These are phyloP conservation scores for Campoletis sonorensis DNA, from an alignment of 1,140 invertebrate genomes.

Conservation along the genomic window DNA sequence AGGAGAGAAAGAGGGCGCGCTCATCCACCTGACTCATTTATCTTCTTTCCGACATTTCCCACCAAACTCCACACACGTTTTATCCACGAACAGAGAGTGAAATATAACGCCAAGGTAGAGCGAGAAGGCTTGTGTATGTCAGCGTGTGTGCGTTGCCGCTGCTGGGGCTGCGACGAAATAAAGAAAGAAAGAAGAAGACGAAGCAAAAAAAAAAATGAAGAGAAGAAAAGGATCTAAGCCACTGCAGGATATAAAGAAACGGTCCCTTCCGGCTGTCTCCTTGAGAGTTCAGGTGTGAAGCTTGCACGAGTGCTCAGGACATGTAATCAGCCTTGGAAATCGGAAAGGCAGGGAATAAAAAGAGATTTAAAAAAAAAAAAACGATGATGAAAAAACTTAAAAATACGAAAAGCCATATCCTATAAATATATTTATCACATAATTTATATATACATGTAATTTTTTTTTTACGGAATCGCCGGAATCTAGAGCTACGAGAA, in stretches of 20 bases:
- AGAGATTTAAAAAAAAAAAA: conserved; percentile 17
- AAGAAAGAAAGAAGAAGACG: neutral
- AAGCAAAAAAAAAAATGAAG: conserved; percentile 16
- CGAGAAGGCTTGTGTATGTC: neutral
- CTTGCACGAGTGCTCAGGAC: neutral
- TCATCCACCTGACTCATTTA: conserved; percentile 48
- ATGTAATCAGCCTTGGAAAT: conserved; percentile 28
- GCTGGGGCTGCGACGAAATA: conserved; percentile 40
- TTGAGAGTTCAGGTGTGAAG: conserved; percentile 45
- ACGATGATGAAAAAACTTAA: neutral
- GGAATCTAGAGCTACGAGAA: neutral
- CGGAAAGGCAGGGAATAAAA: conserved; percentile 29
- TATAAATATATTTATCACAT: neutral
- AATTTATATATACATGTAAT: no score
- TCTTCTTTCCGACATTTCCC: conserved; percentile 46
- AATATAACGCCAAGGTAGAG: conserved; percentile 33
- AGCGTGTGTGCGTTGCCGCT: conserved; percentile 12
- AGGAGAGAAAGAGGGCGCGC: conserved; percentile 11
- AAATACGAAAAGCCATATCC: neutral
- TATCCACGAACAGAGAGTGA: conserved; percentile 40
- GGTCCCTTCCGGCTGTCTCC: conserved; percentile 42
- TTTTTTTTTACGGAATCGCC: no score
- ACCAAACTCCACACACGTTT: conserved; percentile 46
- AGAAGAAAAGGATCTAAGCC: conserved; percentile 37
- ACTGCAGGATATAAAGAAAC: conserved; percentile 46